Evolutionary conservation across 2,113 vertebrate genomes (phyloP), one percentile per base, ranked within the genome.

Genomic region (Hypomesus transpacificus): DNA sequence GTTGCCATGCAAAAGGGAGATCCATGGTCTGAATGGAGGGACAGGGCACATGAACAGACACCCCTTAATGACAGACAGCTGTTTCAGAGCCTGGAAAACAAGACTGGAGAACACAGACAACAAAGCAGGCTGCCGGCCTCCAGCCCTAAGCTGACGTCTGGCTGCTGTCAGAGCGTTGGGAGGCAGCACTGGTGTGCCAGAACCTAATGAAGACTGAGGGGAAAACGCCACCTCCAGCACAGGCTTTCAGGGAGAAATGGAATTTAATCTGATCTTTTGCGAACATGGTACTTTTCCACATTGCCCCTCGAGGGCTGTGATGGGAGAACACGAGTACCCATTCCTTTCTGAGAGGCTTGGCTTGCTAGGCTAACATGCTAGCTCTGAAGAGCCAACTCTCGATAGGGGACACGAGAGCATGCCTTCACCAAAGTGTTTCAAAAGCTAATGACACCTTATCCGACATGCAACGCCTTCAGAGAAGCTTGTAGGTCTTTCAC

Each of bases 201-300:
- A 67, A 74, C 75, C 76, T 71, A 72, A 84, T 62, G 58, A 78
- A 86, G 78, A 78, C 67, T 52, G 14, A 61, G 75, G 74, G 54
- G 72, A 66, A 68, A 82, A 69, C 62, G 75, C 78, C 75, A 83
- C 82, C 66, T 81, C 70, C 1, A 82, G 82, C 81, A 54, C 57
- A 72, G 66, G 70, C 81, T 83, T 79, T 85, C 71, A 77, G 77
- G 71, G 75, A 77, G 75, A 71, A 86, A 85, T 76, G 87, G 87
- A 91, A 90, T 89, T 89, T 89, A 89, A 91, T 91, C 88, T 90
- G 82, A 89, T 91, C 86, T 86, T 75, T 79, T 72, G 69, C 53
- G 18, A 87, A 81, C 70, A 73, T 86, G 87, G 87, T 90, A 89
- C 73, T 89, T 92, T 90, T 91, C 89, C 89, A 89, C 75, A 86